Evolutionary conservation across 1,140 invertebrate species (phyloP).

Genomic region (Sarcophaga peregrina): DNA sequence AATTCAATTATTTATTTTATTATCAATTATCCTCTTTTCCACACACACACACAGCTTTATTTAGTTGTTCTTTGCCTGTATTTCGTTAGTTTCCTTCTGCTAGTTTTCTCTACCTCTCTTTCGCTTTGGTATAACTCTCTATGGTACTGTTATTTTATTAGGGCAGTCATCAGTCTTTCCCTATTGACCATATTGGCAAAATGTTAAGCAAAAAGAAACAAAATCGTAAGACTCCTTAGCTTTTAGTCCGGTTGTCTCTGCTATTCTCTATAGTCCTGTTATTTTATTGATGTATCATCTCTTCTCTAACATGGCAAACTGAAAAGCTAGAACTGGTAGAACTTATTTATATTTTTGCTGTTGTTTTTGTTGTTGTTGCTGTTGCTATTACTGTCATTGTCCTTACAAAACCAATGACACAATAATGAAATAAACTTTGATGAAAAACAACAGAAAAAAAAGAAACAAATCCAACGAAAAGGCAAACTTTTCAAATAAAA

Average conservation of each 20-base stretch:
- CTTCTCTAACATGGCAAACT: background rate
- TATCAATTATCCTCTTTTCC: slow-evolving; percentile 1
- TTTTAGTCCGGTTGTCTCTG: no score
- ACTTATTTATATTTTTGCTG: no score
- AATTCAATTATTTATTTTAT: slow-evolving; percentile 28
- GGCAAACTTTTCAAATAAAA: background rate
- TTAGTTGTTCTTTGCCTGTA: background rate
- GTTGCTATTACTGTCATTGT: background rate
- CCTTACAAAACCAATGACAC: slow-evolving; percentile 10
- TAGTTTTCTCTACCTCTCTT: background rate
- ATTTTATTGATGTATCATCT: background rate
- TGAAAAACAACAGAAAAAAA: background rate
- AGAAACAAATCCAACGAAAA: background rate
- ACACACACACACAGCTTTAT: background rate
- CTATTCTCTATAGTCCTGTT: no score
- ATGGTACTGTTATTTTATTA: slow-evolving; percentile 17
- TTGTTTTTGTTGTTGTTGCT: background rate
- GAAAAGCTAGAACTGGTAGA: background rate
- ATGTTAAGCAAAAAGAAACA: no score
- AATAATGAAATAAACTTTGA: slow-evolving; percentile 23
- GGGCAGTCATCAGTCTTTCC: no score
- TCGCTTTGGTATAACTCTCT: background rate
- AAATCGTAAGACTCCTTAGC: no score
- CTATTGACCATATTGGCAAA: no score
- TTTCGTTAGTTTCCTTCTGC: background rate